Evolutionary conservation across 2,113 vertebrate genomes (phyloP), one percentile per base, ranked within the genome.

Genomic region (Pontoporia blainvillei): DNA sequence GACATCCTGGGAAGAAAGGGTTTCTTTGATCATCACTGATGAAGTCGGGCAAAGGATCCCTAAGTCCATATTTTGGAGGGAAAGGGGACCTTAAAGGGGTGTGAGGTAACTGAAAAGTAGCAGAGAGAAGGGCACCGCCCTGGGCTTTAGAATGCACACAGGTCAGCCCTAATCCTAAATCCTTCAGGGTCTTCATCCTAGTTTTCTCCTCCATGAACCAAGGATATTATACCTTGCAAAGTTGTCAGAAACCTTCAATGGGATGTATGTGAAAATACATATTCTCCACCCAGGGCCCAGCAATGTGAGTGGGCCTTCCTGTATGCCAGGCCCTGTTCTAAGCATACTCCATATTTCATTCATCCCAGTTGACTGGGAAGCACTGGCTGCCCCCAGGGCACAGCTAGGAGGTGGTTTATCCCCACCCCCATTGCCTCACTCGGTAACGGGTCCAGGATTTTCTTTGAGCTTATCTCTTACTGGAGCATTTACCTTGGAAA

Each of bases 341-440:
- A 61, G 36, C 0, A 2, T 7, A 0, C 7, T 6, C 27, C 0
- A 0, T 15, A 3, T 59, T 44, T 46, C 9, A 2, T 41, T 71
- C 52, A 64, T 36, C 71, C 62, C 39, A 0, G 1, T 20, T 71
- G 21, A 15, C 34, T 5, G 3, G 41, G 44, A 62, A 66, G 44
- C 21, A 4, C 73, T 6, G 52, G 17, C 69, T 20, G 41, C 64
- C 52, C 52, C 86, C 13, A 11, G 20, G 39, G 27, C 9, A 4
- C 20, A 29, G 76, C 36, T 12, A 1, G 12, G 46, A 67, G 44
- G 36, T 8, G 20, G 18, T 10, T 76, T n/a, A 6, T 23, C 9
- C 18, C 66, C 5, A 2, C 6, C 34, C 34, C 66, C 2, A 1
- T 4, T 3, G 1, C 31, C 29, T 54, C 82, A 18, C 29, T 27